Percentiles rank a stretch among this genome's conserved stretches.
phyloP scores from a whole-genome alignment of 2,888 invertebrate genomes.

The Pristionchus entomophagus region DNA sequence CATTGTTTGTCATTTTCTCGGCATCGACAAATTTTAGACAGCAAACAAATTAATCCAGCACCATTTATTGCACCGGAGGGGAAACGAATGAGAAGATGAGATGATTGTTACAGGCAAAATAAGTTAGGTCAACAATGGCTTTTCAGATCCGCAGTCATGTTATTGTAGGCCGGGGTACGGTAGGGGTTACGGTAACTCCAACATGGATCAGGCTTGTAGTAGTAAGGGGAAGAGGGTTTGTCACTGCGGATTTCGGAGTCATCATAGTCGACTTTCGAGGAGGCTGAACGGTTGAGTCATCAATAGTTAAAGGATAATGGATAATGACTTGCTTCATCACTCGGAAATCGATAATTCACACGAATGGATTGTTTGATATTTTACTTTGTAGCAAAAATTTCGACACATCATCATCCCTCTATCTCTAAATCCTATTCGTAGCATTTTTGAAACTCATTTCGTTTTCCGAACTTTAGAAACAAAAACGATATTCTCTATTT shows the following conservation, averaged over 20 bases:
- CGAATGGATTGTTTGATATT: no score
- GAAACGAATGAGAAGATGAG: no score
- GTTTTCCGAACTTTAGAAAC: no score
- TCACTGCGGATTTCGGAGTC: not conserved
- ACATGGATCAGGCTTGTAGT: constrained; percentile 23
- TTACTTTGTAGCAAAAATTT: no score
- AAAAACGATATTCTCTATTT: no score
- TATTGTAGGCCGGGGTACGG: not conserved
- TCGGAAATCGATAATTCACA: not conserved
- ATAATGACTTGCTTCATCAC: not conserved
- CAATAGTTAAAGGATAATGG: not conserved
- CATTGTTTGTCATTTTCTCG: no score
- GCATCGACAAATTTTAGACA: no score
- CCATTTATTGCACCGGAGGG: constrained; percentile 23
- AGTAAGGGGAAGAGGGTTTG: not conserved
- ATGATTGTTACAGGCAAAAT: no score
- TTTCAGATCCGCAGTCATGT: not conserved
- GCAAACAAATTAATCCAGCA: not conserved
- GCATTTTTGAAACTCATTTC: no score
- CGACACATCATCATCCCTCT: no score
- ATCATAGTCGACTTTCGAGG: not conserved
- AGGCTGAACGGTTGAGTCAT: not conserved
- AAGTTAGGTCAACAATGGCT: constrained; percentile 30
- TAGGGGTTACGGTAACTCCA: no score
- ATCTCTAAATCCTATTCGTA: no score